Conservation (phyloP, 2,888 invertebrate genomes). For the Spialia ferax region DNA sequence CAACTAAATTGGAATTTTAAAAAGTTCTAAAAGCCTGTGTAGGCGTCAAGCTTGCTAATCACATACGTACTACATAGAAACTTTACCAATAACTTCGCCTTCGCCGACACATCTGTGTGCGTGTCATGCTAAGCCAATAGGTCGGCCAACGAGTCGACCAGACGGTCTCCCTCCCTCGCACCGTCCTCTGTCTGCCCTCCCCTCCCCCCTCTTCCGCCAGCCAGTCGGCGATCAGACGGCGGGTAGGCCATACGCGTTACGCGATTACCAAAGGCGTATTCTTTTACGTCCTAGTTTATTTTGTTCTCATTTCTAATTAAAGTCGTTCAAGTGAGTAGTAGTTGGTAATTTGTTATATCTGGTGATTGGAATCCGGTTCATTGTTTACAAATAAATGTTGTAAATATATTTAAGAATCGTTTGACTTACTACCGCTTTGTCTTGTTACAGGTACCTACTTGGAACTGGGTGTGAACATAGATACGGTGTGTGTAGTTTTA, state of each 20-base stretch:
- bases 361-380: slow-evolving; percentile 27
- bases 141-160: slow-evolving; percentile 84
- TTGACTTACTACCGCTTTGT: slow-evolving; percentile 79
- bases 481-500: slow-evolving; percentile 83
- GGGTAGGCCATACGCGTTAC: slow-evolving; percentile 56
- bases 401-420: slow-evolving; percentile 47
- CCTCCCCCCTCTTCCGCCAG: slow-evolving; percentile 64
- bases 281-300: slow-evolving; percentile 80
- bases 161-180: slow-evolving; percentile 80
- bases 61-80: no score
- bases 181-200: slow-evolving; percentile 75
- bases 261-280: slow-evolving; percentile 51
- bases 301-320: slow-evolving; percentile 70
- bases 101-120: slow-evolving; percentile 60
- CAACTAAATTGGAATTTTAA: not conserved
- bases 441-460: slow-evolving; percentile 82
- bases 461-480: slow-evolving; percentile 84
- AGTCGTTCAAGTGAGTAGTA: slow-evolving; percentile 70
- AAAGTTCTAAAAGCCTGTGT: slow-evolving; percentile 30
- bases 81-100: slow-evolving; percentile 49
- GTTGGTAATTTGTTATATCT: slow-evolving; percentile 52
- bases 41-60: slow-evolving; percentile 68
- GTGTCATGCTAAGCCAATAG: slow-evolving; percentile 79
- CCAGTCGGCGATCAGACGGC: slow-evolving; percentile 74
- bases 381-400: not conserved